Evolutionary conservation across 2,797 vertebrate genomes (phyloP), one percentile per base, ranked within the genome.

Genomic region (Microchirus variegatus): DNA sequence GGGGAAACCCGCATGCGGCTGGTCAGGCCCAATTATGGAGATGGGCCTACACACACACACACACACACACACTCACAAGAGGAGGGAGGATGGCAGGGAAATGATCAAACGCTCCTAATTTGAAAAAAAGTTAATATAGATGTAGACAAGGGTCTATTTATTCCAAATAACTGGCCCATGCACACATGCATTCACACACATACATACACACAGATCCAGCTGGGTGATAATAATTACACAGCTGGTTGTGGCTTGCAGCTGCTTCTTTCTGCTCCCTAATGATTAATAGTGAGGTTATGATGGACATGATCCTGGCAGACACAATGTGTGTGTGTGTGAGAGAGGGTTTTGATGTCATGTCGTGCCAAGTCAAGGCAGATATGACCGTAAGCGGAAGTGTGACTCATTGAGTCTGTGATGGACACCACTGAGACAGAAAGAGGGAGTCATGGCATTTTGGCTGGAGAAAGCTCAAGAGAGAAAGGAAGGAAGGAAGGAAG

Each of bases 1-100:
- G 77, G 87, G 86, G 87, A 86, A 77, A 82, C 85, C 84, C 81
- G 65, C 82, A 82, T 87, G 87, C 82, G 75, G 49, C 79, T 79
- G 75, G 68, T 76, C 88, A 84, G 78, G 67, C 77, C 87, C 84
- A 88, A 91, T 91, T 90, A 89, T 90, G 84, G 75, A 80, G 78
- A 80, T 70, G 12, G 73, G 35, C 68, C 37, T 65, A 9, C 43
- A 63, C 37, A 43, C 4, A 31, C 5, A 6, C 31, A 31, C 31
- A 31, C 31, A 31, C 42, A 36, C 53, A 49, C 41, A 46, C 66
- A 19, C 59, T 38, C 57, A 51, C 57, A 45, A 46, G 63, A 56
- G 38, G 45, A 42, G 50, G 9, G 43, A 44, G 50, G 9, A 66
- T 61, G 42, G 76, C 65, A 61, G 51, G 70, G 45, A 77, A 81